Evolutionary conservation across 2,797 vertebrate species (phyloP).

Genomic region (Antrozous pallidus): DNA sequence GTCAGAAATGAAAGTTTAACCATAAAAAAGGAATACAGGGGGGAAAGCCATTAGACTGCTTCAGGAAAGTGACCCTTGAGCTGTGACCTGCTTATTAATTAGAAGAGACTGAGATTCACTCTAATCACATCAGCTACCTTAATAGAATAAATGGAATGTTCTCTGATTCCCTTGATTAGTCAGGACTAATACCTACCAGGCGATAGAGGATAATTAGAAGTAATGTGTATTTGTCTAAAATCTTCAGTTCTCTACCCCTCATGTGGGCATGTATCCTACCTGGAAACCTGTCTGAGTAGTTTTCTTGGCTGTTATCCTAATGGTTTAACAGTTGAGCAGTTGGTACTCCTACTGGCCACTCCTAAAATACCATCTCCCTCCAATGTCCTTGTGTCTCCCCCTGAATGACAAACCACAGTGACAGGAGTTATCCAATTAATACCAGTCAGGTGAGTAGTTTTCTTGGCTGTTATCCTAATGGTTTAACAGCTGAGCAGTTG

Average conservation of each 20-base stretch:
- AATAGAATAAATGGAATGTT: not conserved
- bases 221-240: not conserved
- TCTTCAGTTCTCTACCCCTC: not conserved
- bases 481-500: not conserved
- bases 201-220: slow-evolving; percentile 26
- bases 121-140: not conserved
- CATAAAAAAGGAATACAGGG: not conserved
- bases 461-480: not conserved
- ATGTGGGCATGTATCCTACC: not conserved
- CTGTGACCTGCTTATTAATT: slow-evolving; percentile 23
- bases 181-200: not conserved
- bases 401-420: not conserved
- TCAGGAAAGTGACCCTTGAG: not conserved
- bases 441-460: not conserved
- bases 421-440: not conserved
- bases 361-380: not conserved
- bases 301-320: not conserved
- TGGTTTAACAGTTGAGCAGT: not conserved
- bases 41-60: not conserved
- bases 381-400: not conserved
- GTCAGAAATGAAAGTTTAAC: slow-evolving; percentile 14
- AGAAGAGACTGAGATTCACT: not conserved
- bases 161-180: not conserved
- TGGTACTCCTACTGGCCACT: not conserved
- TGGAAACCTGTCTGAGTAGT: not conserved